These are phyloP conservation scores for Climacteris rufus DNA, from an alignment of 2,113 vertebrate species.

Conservation along the genomic window DNA sequence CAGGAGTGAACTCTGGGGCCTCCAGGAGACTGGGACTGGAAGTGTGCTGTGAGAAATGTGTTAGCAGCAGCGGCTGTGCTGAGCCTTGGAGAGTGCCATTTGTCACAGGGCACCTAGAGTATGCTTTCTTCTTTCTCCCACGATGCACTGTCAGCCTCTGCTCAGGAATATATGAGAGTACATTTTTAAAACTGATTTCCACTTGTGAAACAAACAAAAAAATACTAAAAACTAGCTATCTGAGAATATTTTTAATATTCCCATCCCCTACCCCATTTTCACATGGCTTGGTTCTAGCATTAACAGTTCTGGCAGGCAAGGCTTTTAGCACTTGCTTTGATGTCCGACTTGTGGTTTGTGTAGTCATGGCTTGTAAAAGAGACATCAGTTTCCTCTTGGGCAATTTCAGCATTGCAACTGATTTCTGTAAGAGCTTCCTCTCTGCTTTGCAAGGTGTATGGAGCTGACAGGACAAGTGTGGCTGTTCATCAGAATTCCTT, in stretches of 20 bases:
- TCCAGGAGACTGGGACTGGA: not conserved
- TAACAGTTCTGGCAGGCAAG: not conserved
- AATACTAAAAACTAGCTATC: not conserved
- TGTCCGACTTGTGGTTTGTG: not conserved
- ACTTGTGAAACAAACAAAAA: not conserved
- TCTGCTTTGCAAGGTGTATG: not conserved
- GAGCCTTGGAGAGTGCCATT: not conserved
- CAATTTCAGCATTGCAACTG: constrained; percentile 12
- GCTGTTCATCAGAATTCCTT: not conserved
- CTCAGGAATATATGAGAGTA: not conserved
- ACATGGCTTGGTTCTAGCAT: not conserved
- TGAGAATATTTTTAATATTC: not conserved
- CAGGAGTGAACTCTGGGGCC: not conserved
- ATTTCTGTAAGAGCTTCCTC: constrained; percentile 37
- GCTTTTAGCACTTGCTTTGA: not conserved
- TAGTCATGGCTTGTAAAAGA: constrained; percentile 8
- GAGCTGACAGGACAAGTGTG: not conserved
- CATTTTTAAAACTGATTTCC: not conserved
- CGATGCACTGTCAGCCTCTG: not conserved
- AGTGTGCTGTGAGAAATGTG: not conserved
- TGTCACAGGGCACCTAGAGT: accelerated
- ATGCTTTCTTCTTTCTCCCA: not conserved
- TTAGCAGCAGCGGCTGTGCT: not conserved
- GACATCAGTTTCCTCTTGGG: constrained; percentile 48
- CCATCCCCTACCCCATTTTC: not conserved